Base-by-base conservation (phyloP, 2,113 vertebrate species). In the Ibidorhyncha struthersii region DNA sequence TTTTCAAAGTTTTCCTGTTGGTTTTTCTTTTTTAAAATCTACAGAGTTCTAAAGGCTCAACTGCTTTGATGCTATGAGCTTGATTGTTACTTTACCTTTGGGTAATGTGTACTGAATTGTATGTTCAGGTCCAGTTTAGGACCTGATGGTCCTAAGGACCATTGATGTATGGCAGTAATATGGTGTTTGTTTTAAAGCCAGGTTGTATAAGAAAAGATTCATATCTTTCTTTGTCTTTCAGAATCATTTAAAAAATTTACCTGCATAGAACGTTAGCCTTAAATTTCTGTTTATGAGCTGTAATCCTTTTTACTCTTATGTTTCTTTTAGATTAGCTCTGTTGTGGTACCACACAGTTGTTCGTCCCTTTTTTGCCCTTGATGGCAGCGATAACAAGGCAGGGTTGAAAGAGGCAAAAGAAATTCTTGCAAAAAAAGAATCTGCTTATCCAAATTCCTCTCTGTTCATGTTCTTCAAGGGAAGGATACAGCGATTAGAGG, bases 401-500 rank as follows among this genome's bases (percentile, higher is more conserved):
- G 99, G 99, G 73, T 98, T 99, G 94, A 98, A 99, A 87, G 99
- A 99, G 93, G 99, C 99, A 21, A 99, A 99, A 97, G 98, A 99
- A 82, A 99, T 99, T 96, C 99, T 99, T 77, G 99, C 98, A 93
- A 99, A 98, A 86, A 99, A 99, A 97, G 99, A 99, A 67, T 98
- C 99, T 95, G 98, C 99, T 89, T 99, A 99, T 95, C 99, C 99
- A 61, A 99, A 99, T 98, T 99, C 99, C 16, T 99, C 99, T 80
- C 98, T 99, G 89, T 99, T 99, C 96, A 99, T 99, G 98, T 99
- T 99, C 98, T 99, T 99, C 96, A 99, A 99, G 96, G 99, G 99
- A 96, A 99, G 99, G 76, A 99, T 99, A 94, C 99, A 99, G 77
- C 98, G 99, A 96, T 98, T 99, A 92, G 99, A 99, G 99, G 99